Evolutionary conservation across 2,113 vertebrate genomes (phyloP).

Genomic region (Dasyornis broadbenti): DNA sequence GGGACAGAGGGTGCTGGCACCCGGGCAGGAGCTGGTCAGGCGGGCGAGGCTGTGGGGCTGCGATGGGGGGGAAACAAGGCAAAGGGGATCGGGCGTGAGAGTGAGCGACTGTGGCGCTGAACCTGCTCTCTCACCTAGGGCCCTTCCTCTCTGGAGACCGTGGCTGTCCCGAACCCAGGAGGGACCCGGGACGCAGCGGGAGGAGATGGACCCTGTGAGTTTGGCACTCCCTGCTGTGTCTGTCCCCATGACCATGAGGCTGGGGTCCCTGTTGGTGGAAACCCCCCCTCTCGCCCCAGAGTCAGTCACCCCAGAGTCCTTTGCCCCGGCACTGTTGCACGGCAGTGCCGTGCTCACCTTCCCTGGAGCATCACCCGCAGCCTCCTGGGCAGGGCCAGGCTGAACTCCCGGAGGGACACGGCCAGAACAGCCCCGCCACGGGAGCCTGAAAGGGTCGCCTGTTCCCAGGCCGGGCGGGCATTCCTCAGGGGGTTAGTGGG

Average conservation of each 20-base stretch:
- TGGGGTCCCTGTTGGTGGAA: not conserved
- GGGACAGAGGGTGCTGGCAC: not conserved
- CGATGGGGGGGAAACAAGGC: not conserved
- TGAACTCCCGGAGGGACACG: not conserved
- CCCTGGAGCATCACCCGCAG: not conserved
- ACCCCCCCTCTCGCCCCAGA: not conserved
- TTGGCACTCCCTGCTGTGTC: not conserved
- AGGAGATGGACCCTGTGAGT: slow-evolving; percentile 65
- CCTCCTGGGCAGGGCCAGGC: not conserved
- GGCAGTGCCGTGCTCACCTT: not conserved
- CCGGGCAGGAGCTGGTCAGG: not conserved
- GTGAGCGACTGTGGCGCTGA: fast-evolving
- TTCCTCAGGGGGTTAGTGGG: slow-evolving; percentile 40
- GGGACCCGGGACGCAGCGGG: not conserved
- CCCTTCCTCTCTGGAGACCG: slow-evolving; percentile 76
- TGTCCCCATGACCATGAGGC: not conserved
- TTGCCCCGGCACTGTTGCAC: fast-evolving
- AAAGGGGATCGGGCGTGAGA: fast-evolving
- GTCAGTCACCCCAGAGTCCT: too few relatives aligned
- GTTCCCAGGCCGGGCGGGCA: not conserved
- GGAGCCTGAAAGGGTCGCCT: not conserved
- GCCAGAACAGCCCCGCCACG: fast-evolving
- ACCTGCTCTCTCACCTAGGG: slow-evolving; percentile 34
- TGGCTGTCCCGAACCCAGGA: slow-evolving; percentile 71
- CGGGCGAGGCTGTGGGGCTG: not conserved